These are phyloP conservation scores for Neotoma lepida DNA, from an alignment of 2,113 vertebrate species.

Conservation along the genomic window DNA sequence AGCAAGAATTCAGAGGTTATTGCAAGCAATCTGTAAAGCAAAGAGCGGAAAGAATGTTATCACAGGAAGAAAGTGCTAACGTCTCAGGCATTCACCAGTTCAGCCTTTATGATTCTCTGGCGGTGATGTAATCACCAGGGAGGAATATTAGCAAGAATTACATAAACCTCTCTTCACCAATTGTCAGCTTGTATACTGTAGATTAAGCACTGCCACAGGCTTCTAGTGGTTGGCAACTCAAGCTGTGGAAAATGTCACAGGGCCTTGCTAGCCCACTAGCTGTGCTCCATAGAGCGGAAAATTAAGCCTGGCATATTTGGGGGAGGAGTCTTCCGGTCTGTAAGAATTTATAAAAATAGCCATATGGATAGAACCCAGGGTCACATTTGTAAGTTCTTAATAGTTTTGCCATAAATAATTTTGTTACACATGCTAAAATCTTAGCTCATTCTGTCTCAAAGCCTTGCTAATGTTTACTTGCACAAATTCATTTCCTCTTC, in stretches of 20 bases:
- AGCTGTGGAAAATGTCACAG: slow-evolving; percentile 82
- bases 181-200: slow-evolving; percentile 70
- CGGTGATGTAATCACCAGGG: not conserved
- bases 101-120: slow-evolving; percentile 30
- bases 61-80: not conserved
- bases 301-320: slow-evolving; percentile 85
- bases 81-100: not conserved
- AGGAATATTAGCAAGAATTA: slow-evolving; percentile 73
- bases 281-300: slow-evolving; percentile 87
- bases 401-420: slow-evolving; percentile 38
- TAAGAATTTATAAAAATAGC: slow-evolving; percentile 82
- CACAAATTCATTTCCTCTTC: slow-evolving; percentile 37
- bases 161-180: slow-evolving; percentile 73
- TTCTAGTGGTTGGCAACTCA: slow-evolving; percentile 78
- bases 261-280: slow-evolving; percentile 81
- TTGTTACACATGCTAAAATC: slow-evolving; percentile 32
- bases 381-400: slow-evolving; percentile 75
- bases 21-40: not conserved
- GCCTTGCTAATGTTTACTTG: slow-evolving; percentile 31
- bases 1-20: not conserved
- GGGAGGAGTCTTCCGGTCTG: slow-evolving; percentile 81
- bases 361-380: slow-evolving; percentile 75
- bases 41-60: not conserved
- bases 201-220: slow-evolving; percentile 78
- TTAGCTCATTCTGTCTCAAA: slow-evolving; percentile 60